Conservation (phyloP, 2,888 invertebrate genomes). For the Quadriops clusia region DNA sequence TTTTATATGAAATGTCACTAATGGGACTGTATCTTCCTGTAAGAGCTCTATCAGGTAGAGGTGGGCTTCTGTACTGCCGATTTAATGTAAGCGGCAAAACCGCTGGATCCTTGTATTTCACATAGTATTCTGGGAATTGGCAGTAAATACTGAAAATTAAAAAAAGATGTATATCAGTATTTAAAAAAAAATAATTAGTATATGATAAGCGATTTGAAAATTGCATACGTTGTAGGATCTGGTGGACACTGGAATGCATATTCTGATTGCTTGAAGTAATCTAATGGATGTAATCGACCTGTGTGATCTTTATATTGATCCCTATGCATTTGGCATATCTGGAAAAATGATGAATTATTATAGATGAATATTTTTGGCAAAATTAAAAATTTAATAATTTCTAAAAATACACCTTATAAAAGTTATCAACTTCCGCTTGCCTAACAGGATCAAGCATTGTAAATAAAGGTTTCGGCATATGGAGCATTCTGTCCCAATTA, state of each 20-base stretch:
- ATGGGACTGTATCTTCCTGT: conserved; percentile 44
- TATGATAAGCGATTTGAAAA: neutral
- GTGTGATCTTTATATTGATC: conserved; percentile 50
- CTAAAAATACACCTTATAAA: conserved; percentile 32
- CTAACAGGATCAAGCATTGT: conserved; percentile 33
- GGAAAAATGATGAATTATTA: conserved; percentile 13
- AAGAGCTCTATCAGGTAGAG: conserved; percentile 45
- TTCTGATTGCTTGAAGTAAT: conserved; percentile 42
- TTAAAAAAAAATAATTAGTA: conserved; percentile 2
- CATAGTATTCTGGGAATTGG: conserved; percentile 44
- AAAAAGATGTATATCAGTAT: conserved; percentile 5
- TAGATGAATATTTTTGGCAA: neutral
- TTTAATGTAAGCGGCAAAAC: conserved; percentile 43
- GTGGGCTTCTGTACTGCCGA: conserved; percentile 40
- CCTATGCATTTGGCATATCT: conserved; percentile 48
- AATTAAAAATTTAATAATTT: neutral
- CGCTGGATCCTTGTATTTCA: conserved; percentile 46
- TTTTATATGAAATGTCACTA: conserved; percentile 43
- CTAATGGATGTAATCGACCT: conserved; percentile 44
- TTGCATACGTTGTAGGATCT: conserved; percentile 39
- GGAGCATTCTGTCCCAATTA: conserved; percentile 26
- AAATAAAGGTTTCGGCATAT: conserved; percentile 29
- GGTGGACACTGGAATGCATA: conserved; percentile 45
- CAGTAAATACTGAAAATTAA: conserved; percentile 39
- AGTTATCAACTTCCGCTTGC: conserved; percentile 37